These are phyloP conservation scores for Cottus gobio DNA, from an alignment of 2,113 vertebrate genomes.

Conservation along the genomic window DNA sequence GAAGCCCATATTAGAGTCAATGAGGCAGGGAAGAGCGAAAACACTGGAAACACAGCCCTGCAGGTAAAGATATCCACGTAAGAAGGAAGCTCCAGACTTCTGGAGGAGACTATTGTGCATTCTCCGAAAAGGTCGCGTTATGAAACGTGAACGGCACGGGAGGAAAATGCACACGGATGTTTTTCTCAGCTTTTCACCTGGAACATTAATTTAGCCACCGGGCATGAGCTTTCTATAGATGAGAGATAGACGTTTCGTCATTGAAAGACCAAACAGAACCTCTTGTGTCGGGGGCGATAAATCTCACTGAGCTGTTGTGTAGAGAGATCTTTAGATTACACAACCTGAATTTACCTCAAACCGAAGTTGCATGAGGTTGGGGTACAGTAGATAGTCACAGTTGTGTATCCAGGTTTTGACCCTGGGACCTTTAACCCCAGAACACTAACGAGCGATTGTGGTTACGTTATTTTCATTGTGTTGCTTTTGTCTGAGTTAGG, in stretches of 20 bases:
- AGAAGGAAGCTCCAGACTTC: slow-evolving; percentile 44
- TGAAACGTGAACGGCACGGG: slow-evolving; percentile 14
- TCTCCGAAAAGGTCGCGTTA: slow-evolving; percentile 5
- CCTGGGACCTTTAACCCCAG: too few species aligned
- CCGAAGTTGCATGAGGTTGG: slow-evolving; percentile 19
- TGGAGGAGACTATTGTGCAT: slow-evolving; percentile 44
- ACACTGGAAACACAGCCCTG: slow-evolving; percentile 69
- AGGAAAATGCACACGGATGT: slow-evolving; percentile 4
- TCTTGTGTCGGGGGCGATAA: slow-evolving; percentile 25
- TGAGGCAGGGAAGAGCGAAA: slow-evolving; percentile 76
- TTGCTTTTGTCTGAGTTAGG: too few species aligned
- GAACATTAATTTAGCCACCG: slow-evolving; percentile 5
- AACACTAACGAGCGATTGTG: too few species aligned
- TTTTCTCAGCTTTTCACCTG: slow-evolving; percentile 12
- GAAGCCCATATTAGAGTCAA: slow-evolving; percentile 81
- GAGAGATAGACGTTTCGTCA: slow-evolving; percentile 7
- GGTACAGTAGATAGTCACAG: too few species aligned
- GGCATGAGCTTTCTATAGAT: neutral
- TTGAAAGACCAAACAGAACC: slow-evolving; percentile 23
- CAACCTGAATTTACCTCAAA: slow-evolving; percentile 13
- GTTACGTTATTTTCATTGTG: too few species aligned
- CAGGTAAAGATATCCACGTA: slow-evolving; percentile 66
- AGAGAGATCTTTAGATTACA: neutral
- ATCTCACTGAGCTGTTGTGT: neutral
- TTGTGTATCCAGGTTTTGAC: slow-evolving; percentile 56